Evolutionary conservation across 1,140 invertebrate species (phyloP), one percentile per base, ranked within the genome.

Genomic region (Melanaphis sacchari): DNA sequence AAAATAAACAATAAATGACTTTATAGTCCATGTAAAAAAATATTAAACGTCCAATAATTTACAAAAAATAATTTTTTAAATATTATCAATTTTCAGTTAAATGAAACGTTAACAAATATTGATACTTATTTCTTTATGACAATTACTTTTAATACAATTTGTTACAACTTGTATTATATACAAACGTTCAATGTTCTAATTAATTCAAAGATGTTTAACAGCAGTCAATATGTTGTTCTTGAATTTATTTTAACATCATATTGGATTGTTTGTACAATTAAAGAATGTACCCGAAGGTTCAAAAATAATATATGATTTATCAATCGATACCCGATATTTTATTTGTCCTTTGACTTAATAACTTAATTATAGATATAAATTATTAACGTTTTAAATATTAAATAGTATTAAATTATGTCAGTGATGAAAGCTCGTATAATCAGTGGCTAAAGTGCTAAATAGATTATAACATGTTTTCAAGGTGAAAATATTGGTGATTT

Each of bases 401-500:
- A 43, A 87, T 87, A 87, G 26, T 40, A 22, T 31, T 46, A 46
- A 31, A 43, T n/a, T 43, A 43, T 36, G 43, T 49, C 21, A 21
- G 18, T 8, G 43, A 87, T 36, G 41, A 43, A 85, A 84, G 24
- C 22, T 84, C 40, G 40, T 31, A 22, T 40, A 84, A 40, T 84
- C 82, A 31, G 38, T 40, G 22, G 24, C 38, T 3, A 84, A 84
- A 87, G 84, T 49, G 15, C 46, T 49, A 49, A 49, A 15, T 43
- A 26, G 85, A 87, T 49, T 84, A 84, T 38, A 84, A 87, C 87
- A 52, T 38, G 18, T 52, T 52, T 36, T 89, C 43, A 89, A 89
- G 43, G 87, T 89, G 7, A 18, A 15, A 89, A 52, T 38, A 52
- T 36, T 38, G 4, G n/a, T n/a, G 6, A 36, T 4, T 89, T 89